Evolutionary conservation across 2,113 vertebrate genomes (phyloP), one percentile per base, ranked within the genome.

Genomic region (Uria lomvia): DNA sequence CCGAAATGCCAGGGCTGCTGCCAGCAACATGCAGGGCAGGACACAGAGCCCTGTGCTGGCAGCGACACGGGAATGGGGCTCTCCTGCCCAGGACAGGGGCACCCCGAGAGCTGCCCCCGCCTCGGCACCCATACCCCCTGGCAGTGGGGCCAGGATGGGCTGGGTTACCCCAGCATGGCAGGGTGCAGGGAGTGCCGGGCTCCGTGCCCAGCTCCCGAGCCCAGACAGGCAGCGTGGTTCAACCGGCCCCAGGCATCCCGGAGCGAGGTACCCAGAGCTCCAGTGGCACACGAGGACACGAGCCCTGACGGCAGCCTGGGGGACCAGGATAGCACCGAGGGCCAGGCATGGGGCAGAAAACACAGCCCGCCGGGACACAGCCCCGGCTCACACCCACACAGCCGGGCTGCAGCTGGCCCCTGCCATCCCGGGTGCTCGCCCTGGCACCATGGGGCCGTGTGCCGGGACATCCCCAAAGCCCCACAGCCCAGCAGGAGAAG

Each of bases 231-330:
- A 88, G 30, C 0, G 0, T 22, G 38, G 60, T 14, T 86, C 38
- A 34, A 8, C 45, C 34, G 1, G 45, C 34, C 60, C 29, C 0
- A 0, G 38, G 20, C 3, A 0, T 26, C 53, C 43, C 4, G 0
- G 5, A 27, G 49, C 0, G 3, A 78, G 23, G 47, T 20, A 38
- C 13, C 23, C 85, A 42, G 82, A 74, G 52, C 74, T 73, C 34
- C 43, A 56, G n/a, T 0, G 0, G n/a, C 56, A 50, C 56, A 38
- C 0, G 7, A 71, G 56, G 47, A 72, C 23, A 26, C 0, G 0
- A 42, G 62, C 18, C 38, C 45, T 13, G 3, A 9, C 3, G 8
- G 68, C 73, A 90, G 2, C 21, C 45, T 10, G 50, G 9, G 29
- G 15, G 2, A 53, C 20, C 23, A 29, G 67, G 53, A 22, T 4